These are phyloP conservation scores for Eupithecia centaureata DNA, from an alignment of 2,888 invertebrate species.

Conservation along the genomic window DNA sequence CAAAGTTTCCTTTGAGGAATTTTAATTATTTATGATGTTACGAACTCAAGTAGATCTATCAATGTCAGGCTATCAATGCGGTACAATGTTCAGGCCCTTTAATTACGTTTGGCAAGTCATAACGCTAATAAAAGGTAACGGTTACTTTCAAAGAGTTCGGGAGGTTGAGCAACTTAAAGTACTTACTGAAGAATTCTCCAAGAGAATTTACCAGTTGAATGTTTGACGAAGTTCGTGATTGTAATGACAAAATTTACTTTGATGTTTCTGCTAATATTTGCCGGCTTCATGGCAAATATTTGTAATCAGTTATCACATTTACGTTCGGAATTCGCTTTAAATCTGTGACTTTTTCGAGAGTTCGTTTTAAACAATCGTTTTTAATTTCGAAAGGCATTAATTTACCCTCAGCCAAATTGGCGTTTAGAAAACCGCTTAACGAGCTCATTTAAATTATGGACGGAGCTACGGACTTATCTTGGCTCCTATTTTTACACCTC, in stretches of 20 bases:
- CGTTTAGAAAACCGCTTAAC: constrained; percentile 45
- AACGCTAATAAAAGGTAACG: constrained; percentile 29
- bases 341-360: not conserved
- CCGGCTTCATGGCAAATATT: not conserved
- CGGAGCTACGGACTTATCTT: constrained; percentile 36
- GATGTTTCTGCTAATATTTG: constrained; percentile 4
- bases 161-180: constrained; percentile 16
- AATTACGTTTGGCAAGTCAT: constrained; percentile 33
- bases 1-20: constrained; percentile 51
- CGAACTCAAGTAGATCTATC: constrained; percentile 54
- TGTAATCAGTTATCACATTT: constrained; percentile 5
- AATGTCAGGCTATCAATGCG: constrained; percentile 48
- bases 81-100: constrained; percentile 21
- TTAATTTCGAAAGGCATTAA: constrained; percentile 38
- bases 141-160: constrained; percentile 28
- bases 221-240: constrained; percentile 15
- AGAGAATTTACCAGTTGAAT: constrained; percentile 19
- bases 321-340: constrained; percentile 7
- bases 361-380: constrained; percentile 14
- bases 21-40: constrained; percentile 65
- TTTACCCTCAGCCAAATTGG: constrained; percentile 43
- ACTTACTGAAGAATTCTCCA: constrained; percentile 16
- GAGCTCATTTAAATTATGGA: constrained; percentile 47
- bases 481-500: constrained; percentile 49
- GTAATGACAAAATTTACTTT: constrained; percentile 10